These are phyloP conservation scores for Aporrectodea caliginosa DNA, from an alignment of 1,140 invertebrate species.

Conservation along the genomic window DNA sequence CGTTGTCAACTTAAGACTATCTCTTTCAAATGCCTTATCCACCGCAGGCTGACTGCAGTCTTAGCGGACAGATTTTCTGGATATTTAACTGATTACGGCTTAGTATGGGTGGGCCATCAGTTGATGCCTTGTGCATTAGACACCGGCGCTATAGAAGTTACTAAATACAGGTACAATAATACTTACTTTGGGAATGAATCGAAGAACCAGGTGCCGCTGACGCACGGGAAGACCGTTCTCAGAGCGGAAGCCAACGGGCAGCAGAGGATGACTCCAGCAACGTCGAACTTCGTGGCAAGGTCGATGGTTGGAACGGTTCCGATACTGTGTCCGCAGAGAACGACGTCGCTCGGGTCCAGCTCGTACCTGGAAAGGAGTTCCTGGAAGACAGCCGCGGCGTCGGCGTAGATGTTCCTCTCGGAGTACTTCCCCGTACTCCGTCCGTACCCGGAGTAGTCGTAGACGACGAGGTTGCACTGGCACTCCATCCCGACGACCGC, in stretches of 20 bases:
- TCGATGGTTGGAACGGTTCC: slow-evolving; percentile 90
- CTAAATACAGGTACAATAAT: too few relatives aligned
- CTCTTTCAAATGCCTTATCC: too few relatives aligned
- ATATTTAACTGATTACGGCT: too few relatives aligned
- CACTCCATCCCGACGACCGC: slow-evolving; percentile 89
- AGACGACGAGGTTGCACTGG: slow-evolving; percentile 98
- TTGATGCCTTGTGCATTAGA: too few relatives aligned
- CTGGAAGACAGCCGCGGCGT: slow-evolving; percentile 97
- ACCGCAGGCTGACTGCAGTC: too few relatives aligned
- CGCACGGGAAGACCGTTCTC: slow-evolving; percentile 95
- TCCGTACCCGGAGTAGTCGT: slow-evolving; percentile 90
- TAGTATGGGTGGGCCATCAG: too few relatives aligned
- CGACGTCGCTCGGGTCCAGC: slow-evolving; percentile 72
- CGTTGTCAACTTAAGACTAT: too few relatives aligned
- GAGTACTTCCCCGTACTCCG: slow-evolving; percentile 79
- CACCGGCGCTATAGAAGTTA: too few relatives aligned
- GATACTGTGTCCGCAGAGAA: slow-evolving; percentile 87
- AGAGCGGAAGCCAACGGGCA: slow-evolving; percentile 97
- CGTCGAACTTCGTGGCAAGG: slow-evolving; percentile 89
- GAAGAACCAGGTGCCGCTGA: slow-evolving; percentile 98
- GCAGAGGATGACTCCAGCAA: slow-evolving; percentile 97
- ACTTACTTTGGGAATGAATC: slow-evolving; percentile 96
- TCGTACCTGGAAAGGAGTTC: slow-evolving; percentile 67
- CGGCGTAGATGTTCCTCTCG: slow-evolving; percentile 97
- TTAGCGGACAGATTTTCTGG: too few relatives aligned